These are phyloP conservation scores for Olivierus martensii DNA, from an alignment of 1,140 invertebrate species.

Conservation along the genomic window DNA sequence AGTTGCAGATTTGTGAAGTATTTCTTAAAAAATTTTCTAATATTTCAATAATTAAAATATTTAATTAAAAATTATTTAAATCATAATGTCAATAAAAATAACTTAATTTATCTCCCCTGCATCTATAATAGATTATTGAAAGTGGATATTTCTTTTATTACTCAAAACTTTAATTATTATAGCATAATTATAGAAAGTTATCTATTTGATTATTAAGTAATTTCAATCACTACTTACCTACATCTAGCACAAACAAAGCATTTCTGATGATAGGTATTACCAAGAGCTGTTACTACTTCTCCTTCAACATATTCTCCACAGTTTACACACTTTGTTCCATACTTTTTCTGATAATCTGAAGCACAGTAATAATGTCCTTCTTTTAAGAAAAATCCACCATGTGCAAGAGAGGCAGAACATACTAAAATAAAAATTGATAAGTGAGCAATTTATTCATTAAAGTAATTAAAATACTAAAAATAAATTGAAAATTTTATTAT, in stretches of 20 bases:
- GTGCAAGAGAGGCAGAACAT: conserved; percentile 16
- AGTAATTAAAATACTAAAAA: not conserved
- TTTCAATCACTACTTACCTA: conserved; percentile 35
- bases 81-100: no score
- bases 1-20: no score
- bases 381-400: conserved; percentile 87
- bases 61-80: no score
- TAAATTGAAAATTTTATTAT: no score
- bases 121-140: no score
- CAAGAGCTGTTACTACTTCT: conserved; percentile 69
- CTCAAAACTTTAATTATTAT: no score
- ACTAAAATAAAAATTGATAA: conserved; percentile 5
- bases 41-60: no score
- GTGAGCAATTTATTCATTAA: not conserved
- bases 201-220: not conserved
- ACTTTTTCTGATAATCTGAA: conserved; percentile 76
- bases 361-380: conserved; percentile 84
- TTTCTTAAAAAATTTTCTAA: no score
- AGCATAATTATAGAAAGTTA: no score
- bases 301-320: conserved; percentile 86
- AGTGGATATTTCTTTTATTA: no score
- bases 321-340: conserved; percentile 77
- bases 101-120: no score
- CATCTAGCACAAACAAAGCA: conserved; percentile 79
- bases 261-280: conserved; percentile 26